These are phyloP conservation scores for Anodontia alba DNA, from an alignment of 2,888 invertebrate genomes.

Conservation along the genomic window DNA sequence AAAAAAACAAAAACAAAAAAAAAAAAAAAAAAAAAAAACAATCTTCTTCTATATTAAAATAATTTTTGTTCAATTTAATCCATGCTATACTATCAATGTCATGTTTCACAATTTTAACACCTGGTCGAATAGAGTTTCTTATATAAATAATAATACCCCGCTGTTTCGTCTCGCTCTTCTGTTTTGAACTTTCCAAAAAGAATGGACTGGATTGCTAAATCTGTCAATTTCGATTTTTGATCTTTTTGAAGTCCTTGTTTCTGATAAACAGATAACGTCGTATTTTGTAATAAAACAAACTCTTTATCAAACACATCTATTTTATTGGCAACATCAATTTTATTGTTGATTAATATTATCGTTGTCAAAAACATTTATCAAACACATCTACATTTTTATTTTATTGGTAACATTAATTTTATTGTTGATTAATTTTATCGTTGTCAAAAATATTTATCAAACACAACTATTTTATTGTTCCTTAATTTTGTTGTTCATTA, in stretches of 20 bases:
- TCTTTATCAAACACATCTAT: too few species aligned
- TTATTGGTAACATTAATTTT: too few species aligned
- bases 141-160: slow-evolving; percentile 4
- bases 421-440: too few species aligned
- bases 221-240: not conserved
- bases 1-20: too few species aligned
- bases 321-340: too few species aligned
- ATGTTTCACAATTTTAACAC: not conserved
- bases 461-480: too few species aligned
- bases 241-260: not conserved
- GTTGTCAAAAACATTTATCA: too few species aligned
- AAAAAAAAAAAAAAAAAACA: too few species aligned
- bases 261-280: not conserved
- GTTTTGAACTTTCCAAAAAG: not conserved
- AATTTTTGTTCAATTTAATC: not conserved
- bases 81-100: not conserved
- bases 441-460: too few species aligned
- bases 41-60: not conserved
- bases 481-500: too few species aligned
- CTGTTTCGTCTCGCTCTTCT: not conserved
- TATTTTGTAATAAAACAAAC: not conserved
- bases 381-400: too few species aligned
- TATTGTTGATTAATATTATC: too few species aligned
- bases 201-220: not conserved
- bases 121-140: not conserved